Base-by-base conservation (phyloP, 2,113 vertebrate genomes). In the Gymnogyps californianus region DNA sequence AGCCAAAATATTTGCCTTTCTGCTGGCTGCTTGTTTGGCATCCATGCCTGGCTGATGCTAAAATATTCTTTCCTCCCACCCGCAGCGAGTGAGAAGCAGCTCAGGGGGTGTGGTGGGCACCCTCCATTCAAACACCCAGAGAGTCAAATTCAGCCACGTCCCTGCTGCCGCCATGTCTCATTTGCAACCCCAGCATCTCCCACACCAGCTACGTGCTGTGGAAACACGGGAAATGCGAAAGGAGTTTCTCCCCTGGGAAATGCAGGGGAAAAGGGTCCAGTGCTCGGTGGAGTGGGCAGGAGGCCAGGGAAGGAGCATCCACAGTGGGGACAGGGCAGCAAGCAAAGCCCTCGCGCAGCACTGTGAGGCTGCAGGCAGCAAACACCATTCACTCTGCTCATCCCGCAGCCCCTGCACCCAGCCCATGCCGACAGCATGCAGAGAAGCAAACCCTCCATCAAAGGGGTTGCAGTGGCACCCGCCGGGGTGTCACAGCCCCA, bases 1-100 rank as follows among this genome's bases (percentile, higher is more conserved):
- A 96, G 87, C 87, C 91, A 95, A 94, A 96, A 96, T 96, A 96
- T 95, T 94, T 96, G 87, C 52, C 11, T 90, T 97, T 91, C 77
- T 95, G 42, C 70, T 65, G 42, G 91, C 26, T 92, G 91, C 70
- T 91, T 94, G 74, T 93, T 95, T 90, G 94, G 92, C 82, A 93
- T 83, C 66, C 15, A 1, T 55, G 91, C 79, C 74, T 85, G 78
- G 29, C 20, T 32, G 10, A 76, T 72, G 66, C 59, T 65, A 85
- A 95, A 95, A 82, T 82, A 91, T 29, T 46, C 66, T 34, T 80
- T 85, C 24, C 32, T 72, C 54, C 66, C 15, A 69, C 25, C 3
- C 3, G 0, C 82, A 77, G 49, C 0, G 31, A 83, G 22, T 38
- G 58, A 89, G 49, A 76, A 84, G 76, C 59, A 72, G 42, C 42